Percentiles rank a stretch among this genome's conserved stretches.
Conservation (phyloP, 2,113 vertebrate species). For the Eubucco bourcierii region DNA sequence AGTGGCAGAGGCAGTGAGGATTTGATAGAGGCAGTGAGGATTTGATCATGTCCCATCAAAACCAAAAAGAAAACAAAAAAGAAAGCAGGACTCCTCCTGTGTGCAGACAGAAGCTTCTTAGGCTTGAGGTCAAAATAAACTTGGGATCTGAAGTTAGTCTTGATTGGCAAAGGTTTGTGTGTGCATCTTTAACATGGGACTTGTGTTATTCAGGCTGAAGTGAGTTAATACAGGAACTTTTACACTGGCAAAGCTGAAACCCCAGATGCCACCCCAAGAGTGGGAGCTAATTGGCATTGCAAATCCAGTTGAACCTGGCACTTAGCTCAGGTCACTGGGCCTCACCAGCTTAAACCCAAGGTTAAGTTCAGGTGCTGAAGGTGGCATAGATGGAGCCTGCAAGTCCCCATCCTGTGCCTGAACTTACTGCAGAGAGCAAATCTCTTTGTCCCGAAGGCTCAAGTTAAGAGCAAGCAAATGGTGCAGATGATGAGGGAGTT, state of each 20-base stretch:
- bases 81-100: neutral
- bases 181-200: neutral
- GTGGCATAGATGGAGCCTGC: neutral
- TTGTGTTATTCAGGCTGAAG: neutral
- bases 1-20: no score
- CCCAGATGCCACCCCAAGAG: neutral
- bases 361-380: neutral
- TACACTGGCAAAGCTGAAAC: no score
- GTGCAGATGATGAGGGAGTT: neutral
- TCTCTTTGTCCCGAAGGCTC: neutral
- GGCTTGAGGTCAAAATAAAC: neutral
- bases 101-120: neutral
- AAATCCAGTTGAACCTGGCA: neutral
- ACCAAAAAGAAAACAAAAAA: no score
- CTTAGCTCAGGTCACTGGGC: neutral
- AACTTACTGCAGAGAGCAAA: no score
- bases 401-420: neutral
- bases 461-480: neutral
- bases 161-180: neutral
- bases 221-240: neutral
- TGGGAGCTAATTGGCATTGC: neutral
- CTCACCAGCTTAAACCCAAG: neutral
- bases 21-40: neutral
- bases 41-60: neutral
- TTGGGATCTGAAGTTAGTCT: neutral